phyloP scores from a whole-genome alignment of 2,797 vertebrate genomes.

The Esox masquinongy region DNA sequence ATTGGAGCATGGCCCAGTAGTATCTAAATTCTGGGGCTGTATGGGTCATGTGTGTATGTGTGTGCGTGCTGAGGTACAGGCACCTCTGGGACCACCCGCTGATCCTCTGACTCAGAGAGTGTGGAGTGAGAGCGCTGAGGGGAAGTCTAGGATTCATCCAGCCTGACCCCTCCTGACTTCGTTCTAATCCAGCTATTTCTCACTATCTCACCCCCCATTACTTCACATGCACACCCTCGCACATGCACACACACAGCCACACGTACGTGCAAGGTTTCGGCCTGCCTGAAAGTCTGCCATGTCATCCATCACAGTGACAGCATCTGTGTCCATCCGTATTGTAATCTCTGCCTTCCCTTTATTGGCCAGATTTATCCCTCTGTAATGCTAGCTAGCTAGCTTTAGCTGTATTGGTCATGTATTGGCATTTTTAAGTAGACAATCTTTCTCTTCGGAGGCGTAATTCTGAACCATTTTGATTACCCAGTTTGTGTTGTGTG shows the following conservation, averaged over 20 bases:
- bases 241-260: background rate
- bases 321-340: slow-evolving; percentile 19
- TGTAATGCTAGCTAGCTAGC: background rate
- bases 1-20: slow-evolving; percentile 69
- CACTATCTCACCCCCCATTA: slow-evolving; percentile 69
- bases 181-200: slow-evolving; percentile 70
- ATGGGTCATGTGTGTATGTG: slow-evolving; percentile 16
- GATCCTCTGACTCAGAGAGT: slow-evolving; percentile 20
- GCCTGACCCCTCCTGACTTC: slow-evolving; percentile 70
- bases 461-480: no score
- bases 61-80: slow-evolving; percentile 43
- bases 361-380: slow-evolving; percentile 37
- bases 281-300: slow-evolving; percentile 61
- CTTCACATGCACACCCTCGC: slow-evolving; percentile 36
- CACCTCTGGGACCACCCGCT: slow-evolving; percentile 53
- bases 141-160: slow-evolving; percentile 74
- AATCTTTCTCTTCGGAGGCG: no score
- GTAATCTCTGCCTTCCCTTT: no score
- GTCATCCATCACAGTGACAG: slow-evolving; percentile 67
- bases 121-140: slow-evolving; percentile 55
- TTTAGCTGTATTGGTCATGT: background rate
- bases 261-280: slow-evolving; percentile 50
- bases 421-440: no score
- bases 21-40: slow-evolving; percentile 57
- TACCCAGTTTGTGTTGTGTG: no score